Base-by-base conservation (phyloP, 2,888 invertebrate species). In the Tetragonula carbonaria region DNA sequence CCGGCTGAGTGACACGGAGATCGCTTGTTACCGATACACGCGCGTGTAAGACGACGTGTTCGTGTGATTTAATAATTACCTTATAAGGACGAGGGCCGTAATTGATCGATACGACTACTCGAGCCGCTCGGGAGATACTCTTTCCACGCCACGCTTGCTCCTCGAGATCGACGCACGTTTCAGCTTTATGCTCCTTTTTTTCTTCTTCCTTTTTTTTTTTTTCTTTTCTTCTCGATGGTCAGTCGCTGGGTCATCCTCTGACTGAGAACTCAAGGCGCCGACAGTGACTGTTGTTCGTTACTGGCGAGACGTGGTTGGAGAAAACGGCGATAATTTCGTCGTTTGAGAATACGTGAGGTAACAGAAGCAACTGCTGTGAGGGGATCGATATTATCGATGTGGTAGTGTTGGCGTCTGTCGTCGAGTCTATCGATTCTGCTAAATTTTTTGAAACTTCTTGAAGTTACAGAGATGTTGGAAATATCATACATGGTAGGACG, bases 11-110 rank as follows among this genome's bases (percentile, higher is more conserved):
- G 87, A 87, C 87, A 87, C 80, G 86, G 62, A 83, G 87, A 88
- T 87, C 87, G 87, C 87, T 88, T 80, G 87, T 88, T 88, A 87
- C 82, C 87, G 87, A 88, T 88, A 88, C 87, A 87, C 85, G 74
- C 81, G 82, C 80, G 86, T 86, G 87, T 86, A 86, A 81, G 78
- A 84, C 87, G 85, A 87, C 85, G 87, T 88, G 87, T 88, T 86
- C 83, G 86, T 86, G 87, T 87, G 87, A 88, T 88, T 88, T 88
- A 87, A 88, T 87, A 88, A 88, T 88, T 88, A 86, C 86, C 87
- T 86, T 88, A 86, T 87, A 87, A 85, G 87, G 87, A 71, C 59
- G 16, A 33, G 55, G 21, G 28, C 77, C 23, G 87, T 88, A 88
- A 87, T 87, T 86, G 87, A 87, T 87, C 87, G 86, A 86, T 85